phyloP scores from a whole-genome alignment of 2,113 vertebrate genomes.

The Psilopsiagon aymara region DNA sequence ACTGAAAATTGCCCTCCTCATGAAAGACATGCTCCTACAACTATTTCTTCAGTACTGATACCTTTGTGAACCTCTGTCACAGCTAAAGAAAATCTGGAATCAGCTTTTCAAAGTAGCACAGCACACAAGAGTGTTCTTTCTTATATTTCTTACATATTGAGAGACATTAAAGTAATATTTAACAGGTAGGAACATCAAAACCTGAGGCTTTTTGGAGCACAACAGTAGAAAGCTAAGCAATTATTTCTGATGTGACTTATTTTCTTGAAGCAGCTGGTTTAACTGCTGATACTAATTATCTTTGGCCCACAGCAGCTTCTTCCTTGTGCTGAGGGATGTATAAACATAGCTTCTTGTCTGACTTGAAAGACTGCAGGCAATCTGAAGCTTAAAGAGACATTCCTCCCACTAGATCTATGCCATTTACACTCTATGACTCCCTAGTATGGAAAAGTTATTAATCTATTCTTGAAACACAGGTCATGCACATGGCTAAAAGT shows the following conservation, averaged over 20 bases:
- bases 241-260: not conserved
- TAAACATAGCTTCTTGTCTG: not conserved
- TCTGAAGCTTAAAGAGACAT: not conserved
- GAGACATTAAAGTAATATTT: not conserved
- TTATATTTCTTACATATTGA: not conserved
- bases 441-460: not conserved
- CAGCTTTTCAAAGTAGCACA: not conserved
- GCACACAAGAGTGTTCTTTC: not conserved
- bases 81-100: not conserved
- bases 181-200: not conserved
- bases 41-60: not conserved
- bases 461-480: not conserved
- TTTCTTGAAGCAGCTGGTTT: not conserved
- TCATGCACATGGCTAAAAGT: not conserved
- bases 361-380: conserved; percentile 19
- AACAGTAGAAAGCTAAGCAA: not conserved
- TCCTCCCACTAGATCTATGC: not conserved
- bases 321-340: not conserved
- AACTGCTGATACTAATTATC: not conserved
- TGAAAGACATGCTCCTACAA: not conserved
- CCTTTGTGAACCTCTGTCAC: not conserved
- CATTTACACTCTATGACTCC: not conserved
- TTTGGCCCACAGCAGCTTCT: not conserved
- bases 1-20: not conserved
- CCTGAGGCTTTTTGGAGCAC: not conserved